A percentile compares a stretch with the other conserved stretches of the same genome.
Conservation (phyloP, 1,140 invertebrate species). For the Plodia interpunctella region DNA sequence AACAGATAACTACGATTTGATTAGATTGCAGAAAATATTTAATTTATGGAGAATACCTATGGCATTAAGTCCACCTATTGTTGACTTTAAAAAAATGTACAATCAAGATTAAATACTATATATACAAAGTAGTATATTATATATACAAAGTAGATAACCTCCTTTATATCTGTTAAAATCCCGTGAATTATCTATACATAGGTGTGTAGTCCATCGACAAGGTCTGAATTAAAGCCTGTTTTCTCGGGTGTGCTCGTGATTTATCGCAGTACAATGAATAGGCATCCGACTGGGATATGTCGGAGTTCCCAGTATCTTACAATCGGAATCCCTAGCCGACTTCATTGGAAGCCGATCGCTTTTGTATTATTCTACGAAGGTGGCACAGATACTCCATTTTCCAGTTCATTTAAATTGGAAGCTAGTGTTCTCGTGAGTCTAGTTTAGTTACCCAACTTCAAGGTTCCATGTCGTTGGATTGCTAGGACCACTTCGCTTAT, state of each 20-base stretch:
- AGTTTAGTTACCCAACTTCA: not conserved
- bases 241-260: slow-evolving; percentile 28
- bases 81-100: no score
- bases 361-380: slow-evolving; percentile 10
- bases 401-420: not conserved
- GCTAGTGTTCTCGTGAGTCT: not conserved
- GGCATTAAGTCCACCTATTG: no score
- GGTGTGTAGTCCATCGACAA: slow-evolving; percentile 17
- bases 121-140: no score
- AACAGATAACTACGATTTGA: no score
- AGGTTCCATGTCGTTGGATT: not conserved
- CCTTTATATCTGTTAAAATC: not conserved
- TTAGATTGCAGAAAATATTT: no score
- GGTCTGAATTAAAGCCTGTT: slow-evolving; percentile 27
- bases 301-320: slow-evolving; percentile 21
- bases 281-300: slow-evolving; percentile 25
- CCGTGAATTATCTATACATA: slow-evolving; percentile 16
- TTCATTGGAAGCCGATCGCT: slow-evolving; percentile 3
- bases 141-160: no score
- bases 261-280: slow-evolving; percentile 31
- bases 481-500: no score
- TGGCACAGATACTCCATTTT: not conserved
- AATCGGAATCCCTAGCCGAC: slow-evolving; percentile 24
- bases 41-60: no score
- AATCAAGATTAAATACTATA: no score